Conservation (phyloP, 2,113 vertebrate genomes). For the Neodontobutis hainanensis region DNA sequence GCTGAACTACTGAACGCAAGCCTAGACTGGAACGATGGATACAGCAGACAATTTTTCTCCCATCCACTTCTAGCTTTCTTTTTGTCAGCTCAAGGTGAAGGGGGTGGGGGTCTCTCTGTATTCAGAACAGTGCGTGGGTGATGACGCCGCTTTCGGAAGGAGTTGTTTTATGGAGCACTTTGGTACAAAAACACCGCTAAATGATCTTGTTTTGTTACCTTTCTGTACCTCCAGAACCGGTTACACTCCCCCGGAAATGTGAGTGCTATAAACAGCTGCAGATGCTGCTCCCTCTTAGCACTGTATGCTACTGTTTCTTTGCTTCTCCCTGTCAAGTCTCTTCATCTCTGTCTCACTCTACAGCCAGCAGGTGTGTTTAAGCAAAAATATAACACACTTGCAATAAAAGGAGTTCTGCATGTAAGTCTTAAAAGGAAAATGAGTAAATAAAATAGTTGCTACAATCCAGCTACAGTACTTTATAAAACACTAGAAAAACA, state of each 20-base stretch:
- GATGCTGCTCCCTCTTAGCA: slow-evolving; percentile 68
- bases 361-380: slow-evolving; percentile 62
- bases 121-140: slow-evolving; percentile 78
- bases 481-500: no score
- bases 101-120: slow-evolving; percentile 75
- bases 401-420: not conserved
- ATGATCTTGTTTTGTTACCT: slow-evolving; percentile 83
- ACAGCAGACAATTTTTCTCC: slow-evolving; percentile 67
- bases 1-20: slow-evolving; percentile 75
- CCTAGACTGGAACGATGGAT: slow-evolving; percentile 69
- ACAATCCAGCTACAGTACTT: not conserved
- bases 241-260: slow-evolving; percentile 63
- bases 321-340: slow-evolving; percentile 52
- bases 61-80: slow-evolving; percentile 64
- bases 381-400: slow-evolving; percentile 29
- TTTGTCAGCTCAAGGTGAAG: slow-evolving; percentile 78
- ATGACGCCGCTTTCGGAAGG: slow-evolving; percentile 72
- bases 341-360: slow-evolving; percentile 57
- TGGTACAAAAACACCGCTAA: slow-evolving; percentile 82
- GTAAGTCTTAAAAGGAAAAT: not conserved
- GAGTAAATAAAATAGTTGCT: not conserved
- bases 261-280: slow-evolving; percentile 62
- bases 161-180: slow-evolving; percentile 80
- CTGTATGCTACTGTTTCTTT: slow-evolving; percentile 62
- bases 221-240: slow-evolving; percentile 68